Base-by-base conservation (phyloP, 1,140 invertebrate species). In the Sitophilus oryzae region DNA sequence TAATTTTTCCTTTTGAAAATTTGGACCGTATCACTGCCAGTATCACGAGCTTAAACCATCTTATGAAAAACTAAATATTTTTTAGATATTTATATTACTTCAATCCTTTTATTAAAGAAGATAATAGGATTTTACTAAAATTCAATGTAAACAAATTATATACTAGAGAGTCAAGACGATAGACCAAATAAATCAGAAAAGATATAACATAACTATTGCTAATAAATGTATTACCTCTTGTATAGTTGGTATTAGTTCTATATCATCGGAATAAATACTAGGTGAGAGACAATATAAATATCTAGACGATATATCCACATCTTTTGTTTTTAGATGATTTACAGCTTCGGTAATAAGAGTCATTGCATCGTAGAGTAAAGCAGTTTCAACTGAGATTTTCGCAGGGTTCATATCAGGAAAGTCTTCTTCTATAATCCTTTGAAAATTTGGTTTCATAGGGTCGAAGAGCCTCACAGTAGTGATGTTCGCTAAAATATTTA, bases 301-400 rank as follows among this genome's bases (percentile, higher is more conserved):
- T 42, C 15, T 23, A 15, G 23, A 11, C 1, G 0, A 6, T 10
- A 55, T 46, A 8, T 55, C 37, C n/a, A 21, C 23, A 6, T 35
- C 18, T 21, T 40, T 6, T 36, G 21, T 19, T 41, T 52, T 55
- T 23, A 56, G 22, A 15, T 40, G 21, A 34, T 47, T 59, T 14
- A 38, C 41, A 3, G 14, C 18, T 34, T 18, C 76, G 0, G 81
- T 76, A 49, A 89, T 83, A 6, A 88, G 66, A 41, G 76, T 71
- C 0, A 89, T 82, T 0, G 87, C 85, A 68, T 91, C 89, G 62
- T 88, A 85, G 19, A 88, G 75, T 8, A 91, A 63, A 9, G 85
- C 84, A 42, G 82, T 79, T 60, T 86, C 79, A 6, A 85, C 79
- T 82, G 86, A 64, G 8, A 74, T 70, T 58, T 60, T 36, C n/a